Evolutionary conservation across 2,888 invertebrate species (phyloP).

Genomic region (Toxonevra muliebris): DNA sequence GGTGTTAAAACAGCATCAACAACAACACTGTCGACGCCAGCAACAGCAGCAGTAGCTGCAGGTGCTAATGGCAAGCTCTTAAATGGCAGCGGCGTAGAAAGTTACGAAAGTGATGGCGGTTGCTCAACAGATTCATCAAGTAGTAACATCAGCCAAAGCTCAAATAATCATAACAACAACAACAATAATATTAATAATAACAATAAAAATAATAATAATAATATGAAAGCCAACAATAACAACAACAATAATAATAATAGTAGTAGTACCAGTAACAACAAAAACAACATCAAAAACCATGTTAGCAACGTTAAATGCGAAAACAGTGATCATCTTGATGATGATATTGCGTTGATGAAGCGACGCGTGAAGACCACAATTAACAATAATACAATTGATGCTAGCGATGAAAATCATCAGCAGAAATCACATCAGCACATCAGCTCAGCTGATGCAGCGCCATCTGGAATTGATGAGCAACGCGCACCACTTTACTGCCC

Average conservation of each 20-base stretch:
- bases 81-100: conserved; percentile 60
- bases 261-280: conserved; percentile 63
- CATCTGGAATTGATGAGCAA: conserved; percentile 2
- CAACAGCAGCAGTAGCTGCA: conserved; percentile 36
- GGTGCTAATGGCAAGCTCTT: conserved; percentile 50
- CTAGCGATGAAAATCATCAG: conserved; percentile 28
- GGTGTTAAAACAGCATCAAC: conserved; percentile 36
- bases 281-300: conserved; percentile 62
- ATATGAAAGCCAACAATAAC: conserved; percentile 53
- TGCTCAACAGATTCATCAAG: conserved; percentile 67
- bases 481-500: conserved; percentile 53
- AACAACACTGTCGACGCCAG: conserved; percentile 29
- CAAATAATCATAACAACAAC: conserved; percentile 61
- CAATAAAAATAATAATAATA: conserved; percentile 50
- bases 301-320: conserved; percentile 57
- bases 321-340: conserved; percentile 52
- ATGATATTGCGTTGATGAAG: conserved; percentile 47
- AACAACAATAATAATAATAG: conserved; percentile 50
- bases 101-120: conserved; percentile 70
- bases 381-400: conserved; percentile 51
- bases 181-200: conserved; percentile 58
- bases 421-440: conserved; percentile 10
- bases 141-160: conserved; percentile 60
- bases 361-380: conserved; percentile 53
- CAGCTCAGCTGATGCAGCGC: conserved; percentile 11